Percentiles rank a stretch among this genome's conserved stretches.
phyloP scores from a whole-genome alignment of 1,140 invertebrate species.

The Nasonia giraulti region DNA sequence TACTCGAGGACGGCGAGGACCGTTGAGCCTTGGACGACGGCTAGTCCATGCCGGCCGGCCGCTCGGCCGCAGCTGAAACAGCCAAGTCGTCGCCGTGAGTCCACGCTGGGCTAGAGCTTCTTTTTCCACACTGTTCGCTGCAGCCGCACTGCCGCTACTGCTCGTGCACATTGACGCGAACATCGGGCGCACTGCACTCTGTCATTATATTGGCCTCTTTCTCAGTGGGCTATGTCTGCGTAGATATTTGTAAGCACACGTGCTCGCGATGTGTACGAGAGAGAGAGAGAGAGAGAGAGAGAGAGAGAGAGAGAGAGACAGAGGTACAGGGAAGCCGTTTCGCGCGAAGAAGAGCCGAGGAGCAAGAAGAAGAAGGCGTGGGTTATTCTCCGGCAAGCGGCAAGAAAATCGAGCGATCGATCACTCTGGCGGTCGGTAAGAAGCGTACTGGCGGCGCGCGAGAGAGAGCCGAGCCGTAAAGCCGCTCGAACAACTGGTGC shows the following conservation, averaged over 20 bases:
- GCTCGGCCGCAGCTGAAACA: slow-evolving; percentile 67
- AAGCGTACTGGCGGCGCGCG: slow-evolving; percentile 14
- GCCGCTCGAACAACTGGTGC: slow-evolving; percentile 48
- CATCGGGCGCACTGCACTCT: slow-evolving; percentile 58
- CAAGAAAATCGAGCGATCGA: slow-evolving; percentile 34
- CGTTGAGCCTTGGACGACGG: slow-evolving; percentile 59
- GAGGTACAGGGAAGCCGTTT: no score
- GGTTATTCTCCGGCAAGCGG: not conserved
- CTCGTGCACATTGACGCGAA: slow-evolving; percentile 62
- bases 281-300: no score
- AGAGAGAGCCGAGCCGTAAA: slow-evolving; percentile 47
- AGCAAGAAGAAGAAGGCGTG: not conserved
- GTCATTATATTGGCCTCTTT: slow-evolving; percentile 42
- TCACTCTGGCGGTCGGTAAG: slow-evolving; percentile 11
- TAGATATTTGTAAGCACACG: not conserved
- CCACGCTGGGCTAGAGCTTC: not conserved
- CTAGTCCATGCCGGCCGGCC: slow-evolving; percentile 71
- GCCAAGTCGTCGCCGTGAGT: not conserved
- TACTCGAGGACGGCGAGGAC: slow-evolving; percentile 50
- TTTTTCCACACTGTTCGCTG: slow-evolving; percentile 10
- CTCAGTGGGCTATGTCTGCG: not conserved
- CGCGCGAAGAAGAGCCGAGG: not conserved
- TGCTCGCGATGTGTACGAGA: not conserved
- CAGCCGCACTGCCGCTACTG: slow-evolving; percentile 8
- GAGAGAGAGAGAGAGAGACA: no score